Conservation (phyloP, 1,140 invertebrate genomes). For the Papilio machaon region DNA sequence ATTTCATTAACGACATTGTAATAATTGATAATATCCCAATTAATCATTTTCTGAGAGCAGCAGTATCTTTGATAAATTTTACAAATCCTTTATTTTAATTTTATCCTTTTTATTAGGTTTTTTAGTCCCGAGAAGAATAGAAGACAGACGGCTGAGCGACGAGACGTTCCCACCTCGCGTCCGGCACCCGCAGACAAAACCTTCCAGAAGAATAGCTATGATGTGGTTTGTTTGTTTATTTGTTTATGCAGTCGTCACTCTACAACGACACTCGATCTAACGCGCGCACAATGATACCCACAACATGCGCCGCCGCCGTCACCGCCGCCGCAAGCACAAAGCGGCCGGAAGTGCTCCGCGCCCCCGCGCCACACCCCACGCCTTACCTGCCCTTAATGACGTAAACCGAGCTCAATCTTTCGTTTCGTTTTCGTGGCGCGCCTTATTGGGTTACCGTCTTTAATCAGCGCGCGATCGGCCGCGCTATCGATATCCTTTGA, state of each 20-base stretch:
- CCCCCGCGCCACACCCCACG: conserved; percentile 27
- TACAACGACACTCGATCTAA: conserved; percentile 45
- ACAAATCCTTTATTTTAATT: too few species aligned
- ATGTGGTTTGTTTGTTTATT: conserved; percentile 5
- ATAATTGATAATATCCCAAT: too few species aligned
- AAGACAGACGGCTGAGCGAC: background rate
- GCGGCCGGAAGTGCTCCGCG: conserved; percentile 41
- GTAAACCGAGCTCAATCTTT: conserved; percentile 71
- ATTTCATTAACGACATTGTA: too few species aligned
- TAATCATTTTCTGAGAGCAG: too few species aligned
- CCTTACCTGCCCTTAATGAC: conserved; percentile 62
- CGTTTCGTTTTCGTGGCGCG: conserved; percentile 69
- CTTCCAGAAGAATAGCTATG: conserved; percentile 15
- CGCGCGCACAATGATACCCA: conserved; percentile 51
- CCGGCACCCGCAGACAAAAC: background rate
- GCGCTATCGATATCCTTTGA: conserved; percentile 68
- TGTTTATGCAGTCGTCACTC: background rate
- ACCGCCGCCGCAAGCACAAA: background rate
- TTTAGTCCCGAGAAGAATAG: background rate
- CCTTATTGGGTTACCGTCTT: conserved; percentile 75
- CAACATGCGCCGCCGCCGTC: conserved; percentile 38
- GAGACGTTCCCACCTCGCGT: too few species aligned
- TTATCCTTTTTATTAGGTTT: background rate
- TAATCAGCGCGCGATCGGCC: conserved; percentile 60
- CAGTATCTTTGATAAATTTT: too few species aligned